Conservation (phyloP, 2,113 vertebrate genomes). For the Otis tarda region DNA sequence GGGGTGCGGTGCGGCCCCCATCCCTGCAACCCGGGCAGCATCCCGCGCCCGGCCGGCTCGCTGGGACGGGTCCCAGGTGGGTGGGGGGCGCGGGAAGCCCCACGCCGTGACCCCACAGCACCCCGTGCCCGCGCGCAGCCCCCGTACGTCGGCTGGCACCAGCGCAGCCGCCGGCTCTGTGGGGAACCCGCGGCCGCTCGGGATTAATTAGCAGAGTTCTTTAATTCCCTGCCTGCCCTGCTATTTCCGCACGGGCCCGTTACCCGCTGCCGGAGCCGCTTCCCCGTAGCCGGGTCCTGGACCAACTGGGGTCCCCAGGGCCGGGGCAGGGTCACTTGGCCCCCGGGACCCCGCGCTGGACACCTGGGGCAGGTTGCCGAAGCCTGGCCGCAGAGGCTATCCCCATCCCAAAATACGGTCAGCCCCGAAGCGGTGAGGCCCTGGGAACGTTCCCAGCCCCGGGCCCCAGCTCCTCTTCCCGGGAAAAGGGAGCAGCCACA, state of each 20-base stretch:
- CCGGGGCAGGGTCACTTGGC: neutral
- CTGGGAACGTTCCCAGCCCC: neutral
- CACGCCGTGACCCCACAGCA: fast-evolving
- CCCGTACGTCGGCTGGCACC: fast-evolving
- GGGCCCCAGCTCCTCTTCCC: neutral
- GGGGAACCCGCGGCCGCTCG: neutral
- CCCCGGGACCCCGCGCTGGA: neutral
- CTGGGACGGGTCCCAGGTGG: fast-evolving
- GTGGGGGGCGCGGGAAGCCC: neutral
- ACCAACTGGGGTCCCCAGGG: neutral
- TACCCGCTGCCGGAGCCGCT: neutral
- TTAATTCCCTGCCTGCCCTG: neutral
- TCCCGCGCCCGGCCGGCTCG: neutral
- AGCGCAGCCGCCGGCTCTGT: neutral
- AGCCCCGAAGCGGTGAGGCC: neutral
- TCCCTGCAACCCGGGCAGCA: neutral
- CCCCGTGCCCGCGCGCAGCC: fast-evolving
- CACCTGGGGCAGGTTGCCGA: neutral
- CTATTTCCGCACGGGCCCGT: neutral
- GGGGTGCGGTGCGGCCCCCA: neutral
- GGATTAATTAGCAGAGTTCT: conserved; percentile 17
- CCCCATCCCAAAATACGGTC: neutral
- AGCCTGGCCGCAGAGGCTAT: fast-evolving
- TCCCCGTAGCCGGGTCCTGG: neutral
- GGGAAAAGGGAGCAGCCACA: neutral